Percentiles rank a stretch among this genome's conserved stretches.
These are phyloP conservation scores for Leptinotarsa juncta DNA, from an alignment of 2,888 invertebrate species.

Conservation along the genomic window DNA sequence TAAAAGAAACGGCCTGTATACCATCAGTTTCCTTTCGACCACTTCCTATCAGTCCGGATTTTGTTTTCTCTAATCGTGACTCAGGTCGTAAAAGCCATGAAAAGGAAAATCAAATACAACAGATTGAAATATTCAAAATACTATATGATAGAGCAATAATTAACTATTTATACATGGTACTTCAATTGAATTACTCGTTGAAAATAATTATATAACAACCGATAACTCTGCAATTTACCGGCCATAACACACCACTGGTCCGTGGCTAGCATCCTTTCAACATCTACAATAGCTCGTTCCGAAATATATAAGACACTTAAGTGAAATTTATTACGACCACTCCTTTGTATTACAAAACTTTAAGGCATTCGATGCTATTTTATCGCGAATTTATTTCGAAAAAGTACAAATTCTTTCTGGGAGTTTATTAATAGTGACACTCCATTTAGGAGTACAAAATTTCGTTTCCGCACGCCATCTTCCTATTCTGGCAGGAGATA, in stretches of 20 bases:
- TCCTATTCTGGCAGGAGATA: background rate
- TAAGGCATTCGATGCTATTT: constrained; percentile 52
- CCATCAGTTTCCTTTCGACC: too few species aligned
- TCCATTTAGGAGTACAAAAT: constrained; percentile 7
- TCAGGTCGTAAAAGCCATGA: too few species aligned
- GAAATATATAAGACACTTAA: constrained; percentile 57
- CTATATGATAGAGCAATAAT: too few species aligned
- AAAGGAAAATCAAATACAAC: too few species aligned
- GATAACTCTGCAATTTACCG: background rate
- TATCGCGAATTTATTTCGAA: constrained; percentile 38
- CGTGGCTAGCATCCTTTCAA: constrained; percentile 52
- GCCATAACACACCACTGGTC: constrained; percentile 13
- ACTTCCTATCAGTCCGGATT: too few species aligned
- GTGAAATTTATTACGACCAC: constrained; percentile 52
- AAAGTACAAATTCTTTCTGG: constrained; percentile 18
- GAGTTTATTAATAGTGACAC: constrained; percentile 19
- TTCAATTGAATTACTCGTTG: too few species aligned
- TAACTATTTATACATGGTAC: too few species aligned
- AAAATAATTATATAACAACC: too few species aligned
- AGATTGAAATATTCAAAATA: too few species aligned
- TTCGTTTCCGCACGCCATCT: constrained; percentile 8
- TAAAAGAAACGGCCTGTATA: too few species aligned
- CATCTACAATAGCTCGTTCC: constrained; percentile 52
- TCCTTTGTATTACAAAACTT: constrained; percentile 55
- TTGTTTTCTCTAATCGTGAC: too few species aligned